Base-by-base conservation (phyloP, 2,113 vertebrate genomes). In the Ophthalmolycus amberensis region DNA sequence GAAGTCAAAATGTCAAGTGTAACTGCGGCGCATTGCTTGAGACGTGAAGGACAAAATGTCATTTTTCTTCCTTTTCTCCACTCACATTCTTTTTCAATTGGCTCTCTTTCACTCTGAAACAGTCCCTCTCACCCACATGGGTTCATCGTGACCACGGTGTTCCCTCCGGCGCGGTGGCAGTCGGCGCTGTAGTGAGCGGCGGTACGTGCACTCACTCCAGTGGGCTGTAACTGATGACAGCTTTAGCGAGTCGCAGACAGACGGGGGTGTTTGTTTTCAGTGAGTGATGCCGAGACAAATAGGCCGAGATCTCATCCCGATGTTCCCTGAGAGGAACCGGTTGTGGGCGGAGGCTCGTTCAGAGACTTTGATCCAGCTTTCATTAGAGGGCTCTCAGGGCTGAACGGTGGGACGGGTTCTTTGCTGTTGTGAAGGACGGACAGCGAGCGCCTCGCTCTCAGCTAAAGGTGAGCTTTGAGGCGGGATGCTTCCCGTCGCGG, bases 281-380 rank as follows among this genome's bases (percentile, higher is more conserved):
- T 90, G 90, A 93, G 85, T 81, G 88, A 92, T 91, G 86, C 87
- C 63, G 80, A 85, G 83, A 92, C 89, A 87, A 90, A 89, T 88
- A 83, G 90, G 90, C 83, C 25, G 79, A 90, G 90, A 92, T 93
- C 92, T 88, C 92, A 89, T 91, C 91, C 82, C 34, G 20, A 1
- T 54, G 72, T 77, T 88, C 82, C 56, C 90, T 46, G 56, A 72
- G 84, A 83, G 82, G 81, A 85, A 56, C 63, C 83, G 59, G 74
- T 80, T 58, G 88, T 90, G 75, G 85, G 65, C 14, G 75, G 64
- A 63, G 69, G 75, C 54, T 75, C 5, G 2, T 27, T 27, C 29
- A 27, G 68, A 37, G 20, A 66, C 80, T 81, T 85, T 89, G 85
- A 86, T 75, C 67, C 77, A 1, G 83, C 76, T 85, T 90, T 93